Evolutionary conservation across 2,888 invertebrate species (phyloP).

Genomic region (Poecilobothrus nobilitatus): DNA sequence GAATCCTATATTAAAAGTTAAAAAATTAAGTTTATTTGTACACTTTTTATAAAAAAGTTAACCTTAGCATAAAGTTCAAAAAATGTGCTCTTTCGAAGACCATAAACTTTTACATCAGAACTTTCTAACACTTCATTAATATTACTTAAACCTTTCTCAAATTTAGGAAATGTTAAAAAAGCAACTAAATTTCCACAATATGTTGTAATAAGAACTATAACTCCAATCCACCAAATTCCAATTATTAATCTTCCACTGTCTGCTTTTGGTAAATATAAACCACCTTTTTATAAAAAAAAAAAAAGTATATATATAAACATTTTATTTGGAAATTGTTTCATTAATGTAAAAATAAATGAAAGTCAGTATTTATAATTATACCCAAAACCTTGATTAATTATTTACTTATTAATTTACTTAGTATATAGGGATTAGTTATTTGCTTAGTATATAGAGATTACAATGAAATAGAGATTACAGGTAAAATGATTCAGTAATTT

Average conservation of each 20-base stretch:
- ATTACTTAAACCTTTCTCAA: constrained; percentile 38
- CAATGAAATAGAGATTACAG: too few species aligned
- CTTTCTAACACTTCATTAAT: constrained; percentile 42
- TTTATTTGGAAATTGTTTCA: too few species aligned
- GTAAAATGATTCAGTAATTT: too few species aligned
- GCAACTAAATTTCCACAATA: constrained; percentile 90
- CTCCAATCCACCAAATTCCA: constrained; percentile 88
- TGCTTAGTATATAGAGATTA: too few species aligned
- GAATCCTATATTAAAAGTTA: constrained; percentile 27
- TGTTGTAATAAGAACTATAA: constrained; percentile 79
- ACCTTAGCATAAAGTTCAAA: constrained; percentile 58
- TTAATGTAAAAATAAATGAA: too few species aligned
- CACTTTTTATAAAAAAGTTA: constrained; percentile 18
- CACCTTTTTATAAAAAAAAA: constrained; percentile 51
- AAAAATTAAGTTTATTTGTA: neutral
- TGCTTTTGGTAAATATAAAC: constrained; percentile 74
- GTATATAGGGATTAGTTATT: too few species aligned
- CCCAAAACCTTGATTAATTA: too few species aligned
- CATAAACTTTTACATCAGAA: constrained; percentile 59
- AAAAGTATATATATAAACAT: too few species aligned
- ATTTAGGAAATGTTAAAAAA: constrained; percentile 81
- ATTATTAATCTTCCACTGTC: constrained; percentile 79
- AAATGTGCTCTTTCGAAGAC: constrained; percentile 64
- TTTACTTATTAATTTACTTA: too few species aligned
- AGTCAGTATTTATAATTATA: too few species aligned